phyloP scores from a whole-genome alignment of 2,797 vertebrate species.

The Adelosebastes latens region DNA sequence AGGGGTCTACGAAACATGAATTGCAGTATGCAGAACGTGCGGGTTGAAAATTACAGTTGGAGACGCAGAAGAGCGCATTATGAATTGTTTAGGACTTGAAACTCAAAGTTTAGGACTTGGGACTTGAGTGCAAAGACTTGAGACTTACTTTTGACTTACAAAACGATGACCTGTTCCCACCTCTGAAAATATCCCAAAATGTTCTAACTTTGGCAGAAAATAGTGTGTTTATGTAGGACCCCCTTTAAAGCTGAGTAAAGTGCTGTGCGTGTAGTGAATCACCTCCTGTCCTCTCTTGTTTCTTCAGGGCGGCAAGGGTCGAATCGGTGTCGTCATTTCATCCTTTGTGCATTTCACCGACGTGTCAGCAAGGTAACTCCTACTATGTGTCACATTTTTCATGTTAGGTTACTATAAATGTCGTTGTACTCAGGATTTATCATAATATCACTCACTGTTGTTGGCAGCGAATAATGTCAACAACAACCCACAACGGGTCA shows the following conservation, averaged over 20 bases:
- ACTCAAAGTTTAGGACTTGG: too few relatives aligned
- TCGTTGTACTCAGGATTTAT: slow-evolving; percentile 12
- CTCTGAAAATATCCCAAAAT: not conserved
- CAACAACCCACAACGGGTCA: slow-evolving; percentile 28
- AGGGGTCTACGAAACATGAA: too few relatives aligned
- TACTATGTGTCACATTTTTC: not conserved
- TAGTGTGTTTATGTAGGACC: not conserved
- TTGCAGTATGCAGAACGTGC: too few relatives aligned
- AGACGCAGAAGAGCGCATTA: too few relatives aligned
- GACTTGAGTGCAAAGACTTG: too few relatives aligned
- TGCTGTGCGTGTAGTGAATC: slow-evolving; percentile 30
- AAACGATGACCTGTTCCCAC: too few relatives aligned
- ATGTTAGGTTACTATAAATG: slow-evolving; percentile 4
- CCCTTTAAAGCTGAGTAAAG: not conserved
- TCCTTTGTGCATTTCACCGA: slow-evolving; percentile 96
- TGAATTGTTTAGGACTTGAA: too few relatives aligned
- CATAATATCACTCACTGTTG: not conserved
- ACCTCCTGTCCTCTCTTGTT: slow-evolving; percentile 29
- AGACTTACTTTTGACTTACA: too few relatives aligned
- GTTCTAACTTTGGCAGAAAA: not conserved
- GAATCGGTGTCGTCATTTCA: slow-evolving; percentile 94
- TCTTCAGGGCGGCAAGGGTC: slow-evolving; percentile 91
- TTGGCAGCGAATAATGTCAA: slow-evolving; percentile 5
- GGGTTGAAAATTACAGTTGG: too few relatives aligned
- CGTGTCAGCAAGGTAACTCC: slow-evolving; percentile 92